Evolutionary conservation across 2,113 vertebrate species (phyloP).

Genomic region (Chloropsis cyanopogon): DNA sequence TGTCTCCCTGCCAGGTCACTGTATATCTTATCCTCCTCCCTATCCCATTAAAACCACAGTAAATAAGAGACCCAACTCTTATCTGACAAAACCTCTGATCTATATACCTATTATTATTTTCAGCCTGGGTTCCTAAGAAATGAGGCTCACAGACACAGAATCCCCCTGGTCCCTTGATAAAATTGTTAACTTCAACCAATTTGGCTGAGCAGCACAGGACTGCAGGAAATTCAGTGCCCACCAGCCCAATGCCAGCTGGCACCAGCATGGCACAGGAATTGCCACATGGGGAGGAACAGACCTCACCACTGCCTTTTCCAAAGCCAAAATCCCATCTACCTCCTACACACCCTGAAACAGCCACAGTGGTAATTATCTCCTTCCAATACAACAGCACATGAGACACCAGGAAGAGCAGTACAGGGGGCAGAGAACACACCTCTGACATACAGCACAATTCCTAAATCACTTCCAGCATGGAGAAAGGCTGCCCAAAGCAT

Average conservation of each 20-base stretch:
- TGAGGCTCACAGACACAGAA: background rate
- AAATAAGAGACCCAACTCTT: background rate
- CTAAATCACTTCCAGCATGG: background rate
- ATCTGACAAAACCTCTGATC: background rate
- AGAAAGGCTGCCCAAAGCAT: background rate
- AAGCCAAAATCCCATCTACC: background rate
- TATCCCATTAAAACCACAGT: background rate
- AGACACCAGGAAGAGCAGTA: background rate
- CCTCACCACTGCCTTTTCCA: background rate
- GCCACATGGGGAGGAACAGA: background rate
- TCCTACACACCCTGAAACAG: background rate
- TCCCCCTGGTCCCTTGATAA: background rate
- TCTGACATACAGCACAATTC: background rate
- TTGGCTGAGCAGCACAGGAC: background rate
- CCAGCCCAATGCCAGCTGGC: background rate
- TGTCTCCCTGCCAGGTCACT: background rate
- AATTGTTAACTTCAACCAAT: background rate
- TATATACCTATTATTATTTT: background rate
- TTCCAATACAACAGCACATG: fast-evolving
- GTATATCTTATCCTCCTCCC: background rate
- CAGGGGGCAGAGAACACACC: background rate
- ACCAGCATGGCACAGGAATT: background rate
- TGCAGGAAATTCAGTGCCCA: background rate
- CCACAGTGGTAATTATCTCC: background rate
- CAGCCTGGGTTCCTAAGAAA: background rate